Percentiles rank a stretch among this genome's conserved stretches.
Evolutionary conservation across 2,113 vertebrate species (phyloP).

Genomic region (Labeo catla): DNA sequence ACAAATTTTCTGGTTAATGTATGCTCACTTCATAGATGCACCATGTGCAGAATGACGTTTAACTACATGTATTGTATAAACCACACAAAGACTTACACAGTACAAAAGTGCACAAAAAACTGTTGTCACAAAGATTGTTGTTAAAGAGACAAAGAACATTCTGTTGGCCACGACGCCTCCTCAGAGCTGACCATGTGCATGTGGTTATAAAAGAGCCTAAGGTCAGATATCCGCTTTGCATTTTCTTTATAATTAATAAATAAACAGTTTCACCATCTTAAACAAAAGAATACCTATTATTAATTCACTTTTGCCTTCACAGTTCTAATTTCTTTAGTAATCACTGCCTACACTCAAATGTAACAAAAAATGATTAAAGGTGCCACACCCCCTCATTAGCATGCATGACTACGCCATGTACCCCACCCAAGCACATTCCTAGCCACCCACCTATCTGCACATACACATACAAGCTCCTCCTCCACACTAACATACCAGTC

Average conservation of each 20-base stretch:
- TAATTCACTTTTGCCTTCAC: neutral
- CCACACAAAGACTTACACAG: slow-evolving; percentile 27
- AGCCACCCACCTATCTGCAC: neutral
- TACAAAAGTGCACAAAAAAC: neutral
- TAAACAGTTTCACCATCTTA: neutral
- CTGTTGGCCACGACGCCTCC: neutral
- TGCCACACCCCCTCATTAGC: neutral
- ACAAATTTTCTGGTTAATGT: neutral
- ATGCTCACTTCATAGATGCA: neutral
- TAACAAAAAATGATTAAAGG: neutral
- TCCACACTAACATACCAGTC: neutral
- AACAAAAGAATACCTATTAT: neutral
- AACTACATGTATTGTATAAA: slow-evolving; percentile 17
- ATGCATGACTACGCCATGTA: slow-evolving; percentile 21
- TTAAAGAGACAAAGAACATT: slow-evolving; percentile 23
- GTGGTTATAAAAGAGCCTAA: neutral
- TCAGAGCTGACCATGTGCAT: neutral
- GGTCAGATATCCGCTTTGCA: neutral
- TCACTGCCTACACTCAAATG: neutral
- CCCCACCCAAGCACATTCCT: slow-evolving; percentile 28
- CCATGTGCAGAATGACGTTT: neutral
- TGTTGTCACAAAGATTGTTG: slow-evolving; percentile 3
- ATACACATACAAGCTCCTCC: slow-evolving; percentile 20
- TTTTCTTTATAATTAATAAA: slow-evolving; percentile 2
- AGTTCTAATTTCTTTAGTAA: neutral